Evolutionary conservation across 2,888 invertebrate species (phyloP), one percentile per base, ranked within the genome.

Genomic region (Clepsis dumicolana): DNA sequence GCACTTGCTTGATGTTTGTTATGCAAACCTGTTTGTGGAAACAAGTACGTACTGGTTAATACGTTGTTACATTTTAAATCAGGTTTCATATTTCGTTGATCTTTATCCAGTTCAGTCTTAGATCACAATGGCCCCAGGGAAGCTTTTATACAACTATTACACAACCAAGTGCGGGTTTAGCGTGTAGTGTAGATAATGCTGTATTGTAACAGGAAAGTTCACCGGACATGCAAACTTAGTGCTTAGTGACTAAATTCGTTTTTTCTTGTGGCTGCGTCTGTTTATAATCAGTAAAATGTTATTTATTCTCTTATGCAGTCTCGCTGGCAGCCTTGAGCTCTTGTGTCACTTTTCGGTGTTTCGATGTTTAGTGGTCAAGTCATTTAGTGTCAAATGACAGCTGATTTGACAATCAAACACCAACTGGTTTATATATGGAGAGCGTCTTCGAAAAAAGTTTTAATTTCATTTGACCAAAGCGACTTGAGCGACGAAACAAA

Each of bases 111-210:
- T 66, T 54, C 32, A 44, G 7, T 16, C 16, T 56, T 67, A 50
- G 35, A 50, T 63, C 56, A 63, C 67, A 67, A 63, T 57, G 44
- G 62, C 67, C 67, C 18, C 29, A 50, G 35, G 67, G 67, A 57
- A 41, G 54, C 48, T 52, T 48, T 65, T 63, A 52, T 53, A 62
- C 27, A 67, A 57, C 50, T 57, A n/a, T 21, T 54, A 35, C 21
- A 59, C 44, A 32, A 61, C 61, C 24, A 32, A 52, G n/a, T 44
- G 24, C 41, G 60, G 24, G 27, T 54, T 54, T 38, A 38, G 56
- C 59, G 25, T 25, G 24, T 32, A 24, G 12, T 35, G 35, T n/a
- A 44, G 5, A 7, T 38, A 38, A 35, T 12, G 29, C 29, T 29
- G 38, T n/a, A n/a, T 1, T 12, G 4, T 2, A 21, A 14, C 18